These are phyloP conservation scores for Drosophila tanythrix DNA, from an alignment of 2,888 invertebrate species.

Conservation along the genomic window DNA sequence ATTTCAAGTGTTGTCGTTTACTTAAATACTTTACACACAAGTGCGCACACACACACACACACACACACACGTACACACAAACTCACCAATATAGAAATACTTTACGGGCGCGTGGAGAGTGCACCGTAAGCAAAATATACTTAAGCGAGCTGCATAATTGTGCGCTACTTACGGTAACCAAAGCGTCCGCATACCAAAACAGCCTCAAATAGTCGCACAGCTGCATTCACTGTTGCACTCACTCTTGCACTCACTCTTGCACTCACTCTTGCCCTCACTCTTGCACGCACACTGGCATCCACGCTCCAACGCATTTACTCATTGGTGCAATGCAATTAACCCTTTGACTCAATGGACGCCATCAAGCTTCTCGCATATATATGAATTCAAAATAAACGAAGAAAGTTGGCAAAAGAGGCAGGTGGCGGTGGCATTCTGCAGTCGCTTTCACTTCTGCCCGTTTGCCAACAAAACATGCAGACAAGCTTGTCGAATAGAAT, in stretches of 20 bases:
- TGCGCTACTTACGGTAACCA: constrained; percentile 34
- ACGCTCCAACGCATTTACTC: background rate
- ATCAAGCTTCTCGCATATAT: background rate
- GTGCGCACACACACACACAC: constrained; percentile 14
- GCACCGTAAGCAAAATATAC: constrained; percentile 64
- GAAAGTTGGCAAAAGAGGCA: constrained; percentile 12
- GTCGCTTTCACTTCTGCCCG: background rate
- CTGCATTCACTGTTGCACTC: background rate
- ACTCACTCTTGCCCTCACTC: background rate
- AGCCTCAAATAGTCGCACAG: constrained; percentile 11
- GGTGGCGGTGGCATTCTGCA: constrained; percentile 6
- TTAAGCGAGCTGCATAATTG: constrained; percentile 57
- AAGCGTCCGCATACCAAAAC: constrained; percentile 5
- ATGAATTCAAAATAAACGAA: background rate
- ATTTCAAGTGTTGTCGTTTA: constrained; percentile 79
- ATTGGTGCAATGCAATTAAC: constrained; percentile 63
- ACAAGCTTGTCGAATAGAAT: background rate
- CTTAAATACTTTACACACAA: constrained; percentile 69
- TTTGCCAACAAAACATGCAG: background rate
- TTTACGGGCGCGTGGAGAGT: constrained; percentile 47
- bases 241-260: background rate
- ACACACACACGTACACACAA: background rate
- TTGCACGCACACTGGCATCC: background rate
- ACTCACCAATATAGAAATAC: constrained; percentile 6
- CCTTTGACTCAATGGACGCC: constrained; percentile 52